These are phyloP conservation scores for Dichetophora obliterata DNA, from an alignment of 2,888 invertebrate genomes.

Conservation along the genomic window DNA sequence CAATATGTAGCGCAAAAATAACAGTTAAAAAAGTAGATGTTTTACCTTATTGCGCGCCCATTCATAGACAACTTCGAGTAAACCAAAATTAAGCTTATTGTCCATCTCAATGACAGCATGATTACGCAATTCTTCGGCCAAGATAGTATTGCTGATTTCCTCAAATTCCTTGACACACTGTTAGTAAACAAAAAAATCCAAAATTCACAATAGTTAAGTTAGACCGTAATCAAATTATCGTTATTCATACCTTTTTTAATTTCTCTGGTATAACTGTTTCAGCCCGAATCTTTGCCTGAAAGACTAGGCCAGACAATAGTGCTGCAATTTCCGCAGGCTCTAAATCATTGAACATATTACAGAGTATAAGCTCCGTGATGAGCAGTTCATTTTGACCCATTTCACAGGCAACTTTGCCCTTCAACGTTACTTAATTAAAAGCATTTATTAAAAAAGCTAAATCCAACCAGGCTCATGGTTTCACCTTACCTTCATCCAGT, in stretches of 20 bases:
- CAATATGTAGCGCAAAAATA: not conserved
- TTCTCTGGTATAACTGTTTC: conserved; percentile 70
- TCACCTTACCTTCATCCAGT: conserved; percentile 74
- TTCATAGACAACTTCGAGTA: conserved; percentile 95
- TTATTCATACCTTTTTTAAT: conserved; percentile 56
- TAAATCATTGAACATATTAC: conserved; percentile 88
- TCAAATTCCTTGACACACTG: conserved; percentile 81
- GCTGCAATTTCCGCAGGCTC: conserved; percentile 94
- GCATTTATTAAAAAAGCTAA: not conserved
- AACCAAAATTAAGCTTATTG: conserved; percentile 85
- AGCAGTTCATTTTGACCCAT: conserved; percentile 91
- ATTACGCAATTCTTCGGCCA: conserved; percentile 73
- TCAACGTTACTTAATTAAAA: conserved; percentile 76
- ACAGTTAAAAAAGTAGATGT: not conserved
- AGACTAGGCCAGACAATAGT: conserved; percentile 91
- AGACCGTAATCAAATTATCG: not conserved
- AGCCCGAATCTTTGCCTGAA: conserved; percentile 83
- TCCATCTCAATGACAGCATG: conserved; percentile 69
- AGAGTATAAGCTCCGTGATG: conserved; percentile 93
- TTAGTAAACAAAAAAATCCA: too few species aligned
- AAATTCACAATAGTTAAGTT: too few species aligned
- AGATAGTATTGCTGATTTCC: conserved; percentile 78
- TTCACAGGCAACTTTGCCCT: conserved; percentile 88
- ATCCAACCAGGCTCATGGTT: not conserved
- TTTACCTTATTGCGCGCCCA: conserved; percentile 92